phyloP scores from a whole-genome alignment of 2,888 invertebrate genomes.

The Thymelicus sylvestris region DNA sequence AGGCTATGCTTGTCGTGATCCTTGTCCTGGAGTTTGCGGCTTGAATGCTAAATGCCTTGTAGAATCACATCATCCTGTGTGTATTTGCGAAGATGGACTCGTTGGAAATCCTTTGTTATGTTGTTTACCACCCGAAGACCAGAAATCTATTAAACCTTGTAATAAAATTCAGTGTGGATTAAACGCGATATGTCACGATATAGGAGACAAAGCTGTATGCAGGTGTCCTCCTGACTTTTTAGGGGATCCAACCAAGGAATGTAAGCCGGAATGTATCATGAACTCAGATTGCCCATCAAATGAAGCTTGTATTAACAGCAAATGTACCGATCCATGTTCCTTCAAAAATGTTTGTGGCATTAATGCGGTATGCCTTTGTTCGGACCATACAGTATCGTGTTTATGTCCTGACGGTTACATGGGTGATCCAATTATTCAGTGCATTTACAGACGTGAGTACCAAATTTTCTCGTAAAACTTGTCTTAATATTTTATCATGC shows the following conservation, averaged over 20 bases:
- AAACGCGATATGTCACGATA: slow-evolving; percentile 91
- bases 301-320: slow-evolving; percentile 90
- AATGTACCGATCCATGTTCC: slow-evolving; percentile 90
- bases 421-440: slow-evolving; percentile 92
- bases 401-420: slow-evolving; percentile 90
- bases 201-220: slow-evolving; percentile 89
- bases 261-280: slow-evolving; percentile 91
- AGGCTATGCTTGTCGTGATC: slow-evolving; percentile 91
- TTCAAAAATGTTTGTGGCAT: slow-evolving; percentile 90
- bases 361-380: slow-evolving; percentile 91
- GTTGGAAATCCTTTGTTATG: slow-evolving; percentile 91
- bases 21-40: slow-evolving; percentile 93
- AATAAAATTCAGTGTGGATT: slow-evolving; percentile 90
- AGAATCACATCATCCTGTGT: slow-evolving; percentile 92
- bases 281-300: slow-evolving; percentile 92
- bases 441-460: slow-evolving; percentile 83
- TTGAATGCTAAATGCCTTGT: slow-evolving; percentile 89
- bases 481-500: no score
- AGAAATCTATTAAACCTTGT: slow-evolving; percentile 87
- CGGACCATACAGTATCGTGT: slow-evolving; percentile 93
- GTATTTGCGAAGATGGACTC: slow-evolving; percentile 89
- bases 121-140: slow-evolving; percentile 86
- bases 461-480: neutral
- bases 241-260: slow-evolving; percentile 92
- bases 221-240: slow-evolving; percentile 90